These are phyloP conservation scores for Caloenas nicobarica DNA, from an alignment of 2,113 vertebrate species.

Conservation along the genomic window DNA sequence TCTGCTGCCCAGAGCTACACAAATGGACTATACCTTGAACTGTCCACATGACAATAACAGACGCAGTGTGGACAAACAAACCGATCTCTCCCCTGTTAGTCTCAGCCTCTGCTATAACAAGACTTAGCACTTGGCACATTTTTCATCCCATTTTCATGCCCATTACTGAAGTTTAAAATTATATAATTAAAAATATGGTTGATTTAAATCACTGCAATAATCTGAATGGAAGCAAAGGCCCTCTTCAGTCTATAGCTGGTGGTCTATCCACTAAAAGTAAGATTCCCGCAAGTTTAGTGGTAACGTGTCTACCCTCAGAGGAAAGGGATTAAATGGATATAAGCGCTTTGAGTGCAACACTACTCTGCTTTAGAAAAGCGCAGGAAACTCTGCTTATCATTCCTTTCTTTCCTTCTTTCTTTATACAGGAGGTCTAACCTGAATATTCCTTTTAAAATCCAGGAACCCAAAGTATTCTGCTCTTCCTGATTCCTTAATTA, in stretches of 20 bases:
- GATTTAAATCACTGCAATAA: background rate
- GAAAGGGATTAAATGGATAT: background rate
- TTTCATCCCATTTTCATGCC: background rate
- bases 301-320: background rate
- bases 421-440: background rate
- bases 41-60: background rate
- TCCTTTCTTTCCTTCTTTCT: background rate
- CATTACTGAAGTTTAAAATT: background rate
- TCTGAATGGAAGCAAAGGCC: background rate
- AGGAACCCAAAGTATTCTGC: background rate
- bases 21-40: background rate
- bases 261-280: background rate
- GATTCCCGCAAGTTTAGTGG: background rate
- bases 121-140: background rate
- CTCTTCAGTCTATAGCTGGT: background rate
- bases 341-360: background rate
- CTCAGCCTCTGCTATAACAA: background rate
- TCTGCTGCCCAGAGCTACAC: background rate
- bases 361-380: background rate
- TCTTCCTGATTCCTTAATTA: background rate
- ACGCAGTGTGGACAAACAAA: background rate
- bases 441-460: background rate
- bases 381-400: background rate
- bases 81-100: background rate
- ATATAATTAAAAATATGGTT: no score